These are phyloP conservation scores for Drosophila pullipes DNA, from an alignment of 2,888 invertebrate species.

Conservation along the genomic window DNA sequence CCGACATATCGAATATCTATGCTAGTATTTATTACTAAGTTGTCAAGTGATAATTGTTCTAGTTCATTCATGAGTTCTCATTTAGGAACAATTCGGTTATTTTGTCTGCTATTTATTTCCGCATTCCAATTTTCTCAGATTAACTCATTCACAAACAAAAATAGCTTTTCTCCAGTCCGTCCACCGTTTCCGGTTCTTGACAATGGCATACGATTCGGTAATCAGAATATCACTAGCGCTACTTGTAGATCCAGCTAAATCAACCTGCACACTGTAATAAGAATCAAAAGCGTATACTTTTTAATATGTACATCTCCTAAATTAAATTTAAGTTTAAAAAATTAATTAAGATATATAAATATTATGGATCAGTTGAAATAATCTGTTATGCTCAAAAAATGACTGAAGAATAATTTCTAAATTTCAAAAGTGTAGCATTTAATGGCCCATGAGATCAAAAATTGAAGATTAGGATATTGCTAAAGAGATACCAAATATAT, in stretches of 20 bases:
- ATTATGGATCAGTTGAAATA: not conserved
- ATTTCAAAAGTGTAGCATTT: not conserved
- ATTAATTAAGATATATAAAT: not conserved
- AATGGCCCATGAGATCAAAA: not conserved
- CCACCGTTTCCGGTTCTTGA: conserved; percentile 37
- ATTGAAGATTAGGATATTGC: not conserved
- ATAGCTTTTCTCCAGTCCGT: conserved; percentile 12
- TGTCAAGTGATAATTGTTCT: conserved; percentile 36
- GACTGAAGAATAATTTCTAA: not conserved
- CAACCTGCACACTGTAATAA: conserved; percentile 29
- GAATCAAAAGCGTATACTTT: not conserved
- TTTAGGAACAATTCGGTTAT: conserved; percentile 23
- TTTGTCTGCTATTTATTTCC: conserved; percentile 40
- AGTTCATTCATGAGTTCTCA: conserved; percentile 51
- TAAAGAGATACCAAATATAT: not conserved
- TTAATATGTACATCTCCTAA: not conserved
- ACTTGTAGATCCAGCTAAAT: conserved; percentile 9
- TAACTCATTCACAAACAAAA: conserved; percentile 19
- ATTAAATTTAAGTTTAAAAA: too few relatives aligned
- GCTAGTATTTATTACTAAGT: conserved; percentile 55
- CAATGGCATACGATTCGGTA: conserved; percentile 12
- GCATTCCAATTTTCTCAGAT: conserved; percentile 53
- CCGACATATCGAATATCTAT: conserved; percentile 51
- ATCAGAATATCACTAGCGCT: conserved; percentile 1
- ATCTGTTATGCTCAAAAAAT: not conserved